Evolutionary conservation across 1,140 invertebrate species (phyloP).

Genomic region (Drosophila bifasciata): DNA sequence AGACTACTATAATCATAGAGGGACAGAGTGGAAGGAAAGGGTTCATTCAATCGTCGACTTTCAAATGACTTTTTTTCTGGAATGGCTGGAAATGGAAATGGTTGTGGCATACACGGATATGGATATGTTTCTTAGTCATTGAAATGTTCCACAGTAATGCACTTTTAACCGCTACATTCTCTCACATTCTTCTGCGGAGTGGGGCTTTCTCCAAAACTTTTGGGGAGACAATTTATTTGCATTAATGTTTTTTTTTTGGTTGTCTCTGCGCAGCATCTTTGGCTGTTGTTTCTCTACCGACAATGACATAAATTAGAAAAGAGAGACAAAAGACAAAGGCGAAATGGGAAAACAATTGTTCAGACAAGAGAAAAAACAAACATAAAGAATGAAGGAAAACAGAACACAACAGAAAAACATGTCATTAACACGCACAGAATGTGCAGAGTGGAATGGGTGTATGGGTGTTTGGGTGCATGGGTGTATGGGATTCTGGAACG

Average conservation of each 20-base stretch:
- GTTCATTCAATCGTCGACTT: slow-evolving; percentile 37
- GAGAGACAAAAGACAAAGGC: slow-evolving; percentile 8
- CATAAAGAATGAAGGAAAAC: slow-evolving; percentile 22
- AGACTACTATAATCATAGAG: slow-evolving; percentile 51
- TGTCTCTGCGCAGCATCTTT: slow-evolving; percentile 37
- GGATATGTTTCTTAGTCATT: slow-evolving; percentile 13
- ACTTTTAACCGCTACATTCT: slow-evolving; percentile 69
- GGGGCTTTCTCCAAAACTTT: slow-evolving; percentile 14
- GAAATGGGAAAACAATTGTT: slow-evolving; percentile 67
- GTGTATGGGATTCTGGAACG: background rate
- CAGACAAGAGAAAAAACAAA: slow-evolving; percentile 37
- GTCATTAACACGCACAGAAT: slow-evolving; percentile 46
- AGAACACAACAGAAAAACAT: slow-evolving; percentile 16
- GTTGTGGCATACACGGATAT: no score
- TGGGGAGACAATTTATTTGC: slow-evolving; percentile 63
- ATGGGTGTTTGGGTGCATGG: background rate
- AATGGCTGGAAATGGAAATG: slow-evolving; percentile 12
- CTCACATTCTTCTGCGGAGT: background rate
- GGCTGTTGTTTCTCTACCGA: slow-evolving; percentile 24
- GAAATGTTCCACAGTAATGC: slow-evolving; percentile 37
- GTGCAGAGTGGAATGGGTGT: background rate
- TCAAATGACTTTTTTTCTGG: slow-evolving; percentile 50
- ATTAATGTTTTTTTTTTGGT: slow-evolving; percentile 57
- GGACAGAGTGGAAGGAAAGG: slow-evolving; percentile 28
- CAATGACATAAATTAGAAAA: slow-evolving; percentile 51